These are phyloP conservation scores for Pristionchus arcanus DNA, from an alignment of 2,888 invertebrate species.

Conservation along the genomic window DNA sequence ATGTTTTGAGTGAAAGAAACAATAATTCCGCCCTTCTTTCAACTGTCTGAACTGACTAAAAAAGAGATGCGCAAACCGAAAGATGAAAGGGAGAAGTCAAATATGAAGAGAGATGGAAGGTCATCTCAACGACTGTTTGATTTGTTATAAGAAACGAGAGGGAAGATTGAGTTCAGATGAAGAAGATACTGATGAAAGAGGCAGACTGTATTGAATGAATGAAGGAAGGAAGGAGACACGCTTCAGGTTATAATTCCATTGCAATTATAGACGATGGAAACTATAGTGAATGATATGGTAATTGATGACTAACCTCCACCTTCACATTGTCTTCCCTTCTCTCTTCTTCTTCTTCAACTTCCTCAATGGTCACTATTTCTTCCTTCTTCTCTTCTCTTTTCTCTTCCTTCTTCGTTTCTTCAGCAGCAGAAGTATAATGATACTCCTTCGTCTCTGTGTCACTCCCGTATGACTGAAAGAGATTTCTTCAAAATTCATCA, in stretches of 20 bases:
- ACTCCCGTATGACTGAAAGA: background rate
- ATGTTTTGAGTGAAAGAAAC: conserved; percentile 1
- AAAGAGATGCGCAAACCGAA: conserved; percentile 37
- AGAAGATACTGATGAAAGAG: background rate
- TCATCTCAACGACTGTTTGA: conserved; percentile 18
- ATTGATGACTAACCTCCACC: conserved; percentile 42
- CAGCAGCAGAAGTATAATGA: background rate
- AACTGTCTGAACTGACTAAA: background rate
- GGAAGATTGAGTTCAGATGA: background rate
- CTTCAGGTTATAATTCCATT: background rate
- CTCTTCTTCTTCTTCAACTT: conserved; percentile 17
- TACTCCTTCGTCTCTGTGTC: conserved; percentile 14
- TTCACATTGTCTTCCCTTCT: background rate
- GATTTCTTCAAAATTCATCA: background rate
- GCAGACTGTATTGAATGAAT: background rate
- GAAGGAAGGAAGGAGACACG: background rate
- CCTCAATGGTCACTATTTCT: background rate
- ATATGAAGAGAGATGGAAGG: conserved; percentile 29
- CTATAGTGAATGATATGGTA: background rate
- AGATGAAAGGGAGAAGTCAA: conserved; percentile 38
- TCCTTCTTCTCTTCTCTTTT: conserved; percentile 25
- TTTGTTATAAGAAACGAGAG: conserved; percentile 34
- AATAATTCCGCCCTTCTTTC: background rate
- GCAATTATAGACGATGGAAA: background rate
- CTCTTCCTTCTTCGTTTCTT: conserved; percentile 28